phyloP scores from a whole-genome alignment of 2,888 invertebrate genomes.

The Palloptera scutellata region DNA sequence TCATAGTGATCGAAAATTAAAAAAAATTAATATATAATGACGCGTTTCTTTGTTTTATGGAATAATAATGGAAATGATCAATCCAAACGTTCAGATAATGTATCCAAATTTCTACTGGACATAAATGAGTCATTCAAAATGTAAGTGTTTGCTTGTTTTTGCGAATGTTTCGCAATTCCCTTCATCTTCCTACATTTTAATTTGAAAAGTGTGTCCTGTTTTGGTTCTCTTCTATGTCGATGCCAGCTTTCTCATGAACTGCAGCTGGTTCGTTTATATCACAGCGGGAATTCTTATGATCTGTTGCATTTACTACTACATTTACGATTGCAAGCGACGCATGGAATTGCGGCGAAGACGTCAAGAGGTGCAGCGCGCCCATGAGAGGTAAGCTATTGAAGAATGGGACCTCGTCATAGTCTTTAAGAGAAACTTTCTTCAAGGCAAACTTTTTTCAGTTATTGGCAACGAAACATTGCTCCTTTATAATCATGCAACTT shows the following conservation, averaged over 20 bases:
- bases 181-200: not conserved
- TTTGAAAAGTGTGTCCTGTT: not conserved
- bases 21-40: conserved; percentile 22
- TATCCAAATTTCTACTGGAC: conserved; percentile 36
- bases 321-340: conserved; percentile 49
- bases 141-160: conserved; percentile 31
- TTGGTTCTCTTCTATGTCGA: not conserved
- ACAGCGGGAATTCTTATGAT: conserved; percentile 48
- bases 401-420: too few relatives aligned
- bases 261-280: conserved; percentile 57
- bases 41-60: conserved; percentile 33
- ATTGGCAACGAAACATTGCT: too few relatives aligned
- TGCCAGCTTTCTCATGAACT: conserved; percentile 50
- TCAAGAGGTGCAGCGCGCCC: conserved; percentile 49
- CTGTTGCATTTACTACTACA: conserved; percentile 52
- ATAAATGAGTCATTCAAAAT: conserved; percentile 39
- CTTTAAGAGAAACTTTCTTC: too few relatives aligned
- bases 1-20: too few relatives aligned
- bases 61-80: conserved; percentile 16
- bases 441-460: too few relatives aligned
- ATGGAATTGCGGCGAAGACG: conserved; percentile 45
- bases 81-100: conserved; percentile 23
- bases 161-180: not conserved
- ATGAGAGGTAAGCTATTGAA: conserved; percentile 48
- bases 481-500: too few relatives aligned